Evolutionary conservation across 2,888 invertebrate species (phyloP).

Genomic region (Dastarcus helophoroides): DNA sequence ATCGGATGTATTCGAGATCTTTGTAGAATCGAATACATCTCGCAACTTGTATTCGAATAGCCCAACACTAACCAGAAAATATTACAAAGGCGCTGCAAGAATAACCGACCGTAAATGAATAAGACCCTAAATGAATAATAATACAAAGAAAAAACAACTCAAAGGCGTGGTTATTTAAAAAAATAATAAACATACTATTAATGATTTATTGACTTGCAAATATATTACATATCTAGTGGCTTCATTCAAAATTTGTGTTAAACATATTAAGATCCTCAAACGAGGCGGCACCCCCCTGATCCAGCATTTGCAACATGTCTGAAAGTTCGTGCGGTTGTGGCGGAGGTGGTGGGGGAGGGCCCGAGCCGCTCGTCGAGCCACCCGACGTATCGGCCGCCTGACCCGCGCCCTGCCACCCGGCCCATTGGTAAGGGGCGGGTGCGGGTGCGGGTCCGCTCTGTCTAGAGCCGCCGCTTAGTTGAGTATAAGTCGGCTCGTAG

Average conservation of each 20-base stretch:
- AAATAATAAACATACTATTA: no score
- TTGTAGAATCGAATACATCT: no score
- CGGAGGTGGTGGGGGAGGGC: conserved; percentile 48
- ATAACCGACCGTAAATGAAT: no score
- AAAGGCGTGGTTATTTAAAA: no score
- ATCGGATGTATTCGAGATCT: no score
- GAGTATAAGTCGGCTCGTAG: conserved; percentile 72
- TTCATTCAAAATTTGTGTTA: conserved; percentile 64
- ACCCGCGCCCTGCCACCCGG: conserved; percentile 29
- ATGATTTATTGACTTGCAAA: no score
- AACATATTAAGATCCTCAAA: conserved; percentile 90
- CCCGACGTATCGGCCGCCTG: conserved; percentile 34
- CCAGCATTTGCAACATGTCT: conserved; percentile 88
- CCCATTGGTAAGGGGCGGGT: conserved; percentile 33
- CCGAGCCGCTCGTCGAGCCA: conserved; percentile 40
- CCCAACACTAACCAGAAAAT: no score
- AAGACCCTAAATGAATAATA: no score
- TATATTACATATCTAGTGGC: no score
- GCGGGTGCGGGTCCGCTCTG: conserved; percentile 18
- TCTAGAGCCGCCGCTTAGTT: conserved; percentile 53
- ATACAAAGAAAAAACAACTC: no score
- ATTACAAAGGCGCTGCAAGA: no score
- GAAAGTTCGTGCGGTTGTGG: conserved; percentile 72
- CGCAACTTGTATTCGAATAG: no score
- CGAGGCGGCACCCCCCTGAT: conserved; percentile 69